Evolutionary conservation across 2,888 invertebrate species (phyloP), one percentile per base, ranked within the genome.

Genomic region (Trypoxylon attenuatum): DNA sequence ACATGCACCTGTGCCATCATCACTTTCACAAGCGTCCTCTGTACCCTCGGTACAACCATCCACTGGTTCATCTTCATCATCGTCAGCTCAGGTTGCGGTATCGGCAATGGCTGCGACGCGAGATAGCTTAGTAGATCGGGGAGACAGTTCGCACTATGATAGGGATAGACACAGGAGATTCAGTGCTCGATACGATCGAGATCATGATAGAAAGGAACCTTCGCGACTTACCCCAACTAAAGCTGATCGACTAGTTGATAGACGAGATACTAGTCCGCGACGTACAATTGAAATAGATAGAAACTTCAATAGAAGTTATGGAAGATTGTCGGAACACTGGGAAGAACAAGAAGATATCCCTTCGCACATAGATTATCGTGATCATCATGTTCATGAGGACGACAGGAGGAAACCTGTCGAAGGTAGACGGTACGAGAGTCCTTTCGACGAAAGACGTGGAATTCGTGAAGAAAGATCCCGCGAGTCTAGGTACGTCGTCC

Each of bases 371-470:
- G 86, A 85, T 38, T 85, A 84, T 57, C 73, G 82, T 0, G 85
- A 86, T 47, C 84, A 85, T 60, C 82, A 81, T 47, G 63, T 71
- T 1, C 82, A 84, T 29, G 84, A 85, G 6, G 85, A 86, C 1
- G 84, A 84, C 13, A 68, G 84, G 15, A 76, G 86, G 13, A 84
- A 84, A 55, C 64, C 73, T 0, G 74, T 80, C 0, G 82, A 84
- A 2, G 52, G 81, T 1, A 78, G 84, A 18, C 76, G 87, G 8
- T 88, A 88, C 69, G 87, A 87, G 42, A 88, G 88, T 69, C 88
- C 89, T 0, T 89, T 88, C 56, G 88, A 87, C 21, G 84, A 84
- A 8, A 78, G 88, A 67, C 82, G 84, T 21, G 82, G 86, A 16
- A 67, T 68, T 39, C 83, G 87, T 5, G 88, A 89, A 1, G 88